A percentile compares a stretch with the other conserved stretches of the same genome.
phyloP scores from a whole-genome alignment of 2,797 vertebrate species.

The Carduelis carduelis region DNA sequence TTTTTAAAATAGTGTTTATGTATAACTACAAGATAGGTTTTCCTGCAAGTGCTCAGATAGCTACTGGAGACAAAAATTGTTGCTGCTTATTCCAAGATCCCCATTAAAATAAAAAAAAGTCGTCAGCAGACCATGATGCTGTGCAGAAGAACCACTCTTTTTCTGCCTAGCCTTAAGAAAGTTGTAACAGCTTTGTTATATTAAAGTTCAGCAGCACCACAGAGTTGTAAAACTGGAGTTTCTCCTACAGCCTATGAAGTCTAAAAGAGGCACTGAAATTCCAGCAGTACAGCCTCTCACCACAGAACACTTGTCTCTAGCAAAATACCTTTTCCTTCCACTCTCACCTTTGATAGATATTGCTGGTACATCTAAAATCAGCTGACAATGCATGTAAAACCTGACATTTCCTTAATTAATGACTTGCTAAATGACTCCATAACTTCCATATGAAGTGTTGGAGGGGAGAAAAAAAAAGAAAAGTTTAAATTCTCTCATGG shows the following conservation, averaged over 20 bases:
- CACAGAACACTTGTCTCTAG: neutral
- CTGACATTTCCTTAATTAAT: neutral
- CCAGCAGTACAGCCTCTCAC: neutral
- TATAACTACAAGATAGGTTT: neutral
- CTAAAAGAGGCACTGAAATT: neutral
- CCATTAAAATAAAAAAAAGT: neutral
- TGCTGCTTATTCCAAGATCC: neutral
- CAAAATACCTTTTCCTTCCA: neutral
- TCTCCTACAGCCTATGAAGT: neutral
- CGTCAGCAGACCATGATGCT: neutral
- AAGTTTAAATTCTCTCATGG: neutral
- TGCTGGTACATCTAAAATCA: neutral
- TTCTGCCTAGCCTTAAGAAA: neutral
- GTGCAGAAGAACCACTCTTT: neutral
- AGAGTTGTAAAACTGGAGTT: neutral
- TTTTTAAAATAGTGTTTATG: neutral
- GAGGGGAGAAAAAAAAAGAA: rapidly evolving
- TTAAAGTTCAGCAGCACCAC: neutral
- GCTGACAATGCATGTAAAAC: neutral
- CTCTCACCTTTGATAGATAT: neutral
- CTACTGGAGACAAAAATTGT: neutral
- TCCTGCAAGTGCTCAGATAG: neutral
- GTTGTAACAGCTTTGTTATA: neutral
- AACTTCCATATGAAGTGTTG: neutral
- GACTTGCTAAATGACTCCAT: neutral